Base-by-base conservation (phyloP, 53 echinoderm and acorn worm genomes). In the Paracentrotus lividus region DNA sequence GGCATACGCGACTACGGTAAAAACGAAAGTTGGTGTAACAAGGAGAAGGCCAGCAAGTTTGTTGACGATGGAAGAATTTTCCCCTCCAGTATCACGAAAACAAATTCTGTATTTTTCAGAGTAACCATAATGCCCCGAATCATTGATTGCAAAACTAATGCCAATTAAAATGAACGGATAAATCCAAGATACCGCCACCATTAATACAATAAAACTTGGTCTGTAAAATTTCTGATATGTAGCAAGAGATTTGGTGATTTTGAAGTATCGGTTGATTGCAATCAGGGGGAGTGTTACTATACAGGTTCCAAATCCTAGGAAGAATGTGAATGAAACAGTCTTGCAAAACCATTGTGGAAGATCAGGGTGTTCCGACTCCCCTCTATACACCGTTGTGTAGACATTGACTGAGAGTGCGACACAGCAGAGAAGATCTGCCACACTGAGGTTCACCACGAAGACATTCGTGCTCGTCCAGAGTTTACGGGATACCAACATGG, bases 371-470 rank as follows among this genome's bases (percentile, higher is more conserved):
- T 91, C 75, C n/a, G n/a, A n/a, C n/a, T n/a, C n/a, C 32, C 75
- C 91, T 23, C 43, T 64, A 64, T 65, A 64, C 49, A 81, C 12
- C n/a, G 1, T 13, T 27, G 54, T 75, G 36, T 91, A 91, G 21
- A 72, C 91, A 24, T 53, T 91, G 27, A 75, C 72, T 15, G 75
- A 32, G 29, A 91, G 91, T 51, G 31, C 33, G 16, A 27, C 1
- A 24, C 75, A 91, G 16, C 51, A 2, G 0, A 68, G 1, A 15
- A 49, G 44, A 72, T 91, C 91, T 16, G 91, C 32, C 20, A 91
- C 15, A 72, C 91, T 69, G 36, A 91, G 91, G 33, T 91, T 91
- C 49, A 91, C 75, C 34, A 91, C 91, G 38, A 91, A 91, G 4
- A 16, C 91, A 47, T 91, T 91, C 29, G 91, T 91, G 34, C 29